Evolutionary conservation across 2,113 vertebrate genomes (phyloP), one percentile per base, ranked within the genome.

Genomic region (Takifugu bimaculatus): DNA sequence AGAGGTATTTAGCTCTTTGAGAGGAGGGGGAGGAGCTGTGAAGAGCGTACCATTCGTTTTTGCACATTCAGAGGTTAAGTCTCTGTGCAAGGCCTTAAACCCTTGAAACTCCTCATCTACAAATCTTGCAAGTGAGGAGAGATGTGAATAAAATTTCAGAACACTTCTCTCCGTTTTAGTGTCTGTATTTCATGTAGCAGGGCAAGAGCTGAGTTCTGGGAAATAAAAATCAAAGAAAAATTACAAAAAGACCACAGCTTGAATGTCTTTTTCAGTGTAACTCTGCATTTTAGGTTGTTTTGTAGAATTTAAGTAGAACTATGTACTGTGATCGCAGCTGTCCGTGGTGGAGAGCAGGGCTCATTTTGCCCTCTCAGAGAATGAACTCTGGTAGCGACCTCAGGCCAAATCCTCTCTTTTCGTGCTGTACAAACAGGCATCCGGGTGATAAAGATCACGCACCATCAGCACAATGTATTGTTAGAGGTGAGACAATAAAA

Each of bases 391-490:
- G 79, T 54, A 80, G 75, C 72, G 70, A 85, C 81, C 77, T 85
- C 81, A 69, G 82, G 78, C 83, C 80, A 89, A 91, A 87, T 84
- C 89, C 83, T 80, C 76, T 82, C 77, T 87, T 87, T 86, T 83
- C 70, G 84, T 57, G 69, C 84, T 85, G 85, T 79, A 79, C 82
- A 88, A 86, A 88, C 82, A 81, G 73, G 81, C 75, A 68, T 80
- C 73, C 79, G 79, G 82, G 58, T 45, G 81, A 90, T 88, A 90
- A 88, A 88, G 87, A 88, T 90, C 82, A 25, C 50, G 86, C 87
- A 70, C 65, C 72, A 80, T 90, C 89, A 91, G 89, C 88, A 88
- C 80, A 88, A 87, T 83, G 83, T 77, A 88, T 89, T 91, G 88
- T 89, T 87, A 57, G 74, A 74, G 60, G 70, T 61, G 72, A 87